Evolutionary conservation across 2,797 vertebrate species (phyloP).

Genomic region (Schizothorax lantsangensis): DNA sequence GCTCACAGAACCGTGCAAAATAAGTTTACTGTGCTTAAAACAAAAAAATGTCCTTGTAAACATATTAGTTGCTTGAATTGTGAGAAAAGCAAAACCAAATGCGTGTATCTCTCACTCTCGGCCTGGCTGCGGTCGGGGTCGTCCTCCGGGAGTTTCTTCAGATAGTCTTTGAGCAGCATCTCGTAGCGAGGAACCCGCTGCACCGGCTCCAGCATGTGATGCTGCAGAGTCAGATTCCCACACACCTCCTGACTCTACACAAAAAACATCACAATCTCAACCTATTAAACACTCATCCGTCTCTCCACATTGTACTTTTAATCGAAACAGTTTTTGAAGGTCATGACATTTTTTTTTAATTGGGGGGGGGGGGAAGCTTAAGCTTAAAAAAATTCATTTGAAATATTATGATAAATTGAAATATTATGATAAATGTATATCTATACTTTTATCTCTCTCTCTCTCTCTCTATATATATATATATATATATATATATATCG

Average conservation of each 20-base stretch:
- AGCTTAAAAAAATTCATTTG: too few relatives aligned
- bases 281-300: background rate
- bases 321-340: background rate
- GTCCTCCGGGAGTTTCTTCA: slow-evolving; percentile 80
- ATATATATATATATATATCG: too few relatives aligned
- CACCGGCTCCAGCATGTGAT: slow-evolving; percentile 96
- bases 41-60: too few relatives aligned
- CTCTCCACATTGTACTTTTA: background rate
- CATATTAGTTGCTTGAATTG: background rate
- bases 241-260: slow-evolving; percentile 81
- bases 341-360: background rate
- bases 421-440: too few relatives aligned
- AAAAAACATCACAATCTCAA: background rate
- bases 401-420: too few relatives aligned
- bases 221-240: slow-evolving; percentile 88
- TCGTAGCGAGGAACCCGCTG: slow-evolving; percentile 90
- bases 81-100: too few relatives aligned
- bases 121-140: slow-evolving; percentile 77
- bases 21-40: background rate
- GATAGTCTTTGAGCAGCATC: slow-evolving; percentile 87
- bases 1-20: background rate
- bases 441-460: too few relatives aligned
- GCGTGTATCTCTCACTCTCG: slow-evolving; percentile 68
- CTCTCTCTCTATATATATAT: too few relatives aligned
- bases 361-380: too few relatives aligned